These are phyloP conservation scores for Drosophila littoralis DNA, from an alignment of 1,140 invertebrate species.

Conservation along the genomic window DNA sequence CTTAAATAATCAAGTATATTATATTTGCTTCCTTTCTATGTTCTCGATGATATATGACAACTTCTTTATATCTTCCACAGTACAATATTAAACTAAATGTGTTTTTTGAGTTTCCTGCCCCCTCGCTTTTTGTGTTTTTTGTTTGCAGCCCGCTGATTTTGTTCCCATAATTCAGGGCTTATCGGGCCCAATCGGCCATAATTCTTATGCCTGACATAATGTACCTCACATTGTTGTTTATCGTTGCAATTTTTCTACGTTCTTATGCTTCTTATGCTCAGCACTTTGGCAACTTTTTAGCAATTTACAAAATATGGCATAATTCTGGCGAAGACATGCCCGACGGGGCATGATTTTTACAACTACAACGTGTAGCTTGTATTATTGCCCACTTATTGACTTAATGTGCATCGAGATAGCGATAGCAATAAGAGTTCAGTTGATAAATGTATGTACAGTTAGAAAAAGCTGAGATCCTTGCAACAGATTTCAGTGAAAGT, in stretches of 20 bases:
- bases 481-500: conserved; percentile 19
- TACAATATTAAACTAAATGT: neutral
- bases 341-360: conserved; percentile 31
- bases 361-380: conserved; percentile 29
- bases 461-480: conserved; percentile 21
- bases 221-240: conserved; percentile 74
- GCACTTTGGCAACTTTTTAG: conserved; percentile 68
- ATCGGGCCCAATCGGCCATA: conserved; percentile 67
- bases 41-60: neutral
- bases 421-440: conserved; percentile 54
- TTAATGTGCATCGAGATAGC: conserved; percentile 73
- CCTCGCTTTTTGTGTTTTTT: neutral
- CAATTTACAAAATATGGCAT: conserved; percentile 78
- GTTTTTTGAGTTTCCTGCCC: neutral
- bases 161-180: conserved; percentile 74
- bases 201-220: conserved; percentile 72
- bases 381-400: conserved; percentile 76
- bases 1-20: neutral
- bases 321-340: conserved; percentile 37
- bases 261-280: conserved; percentile 22
- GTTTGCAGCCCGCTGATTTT: conserved; percentile 60
- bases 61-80: neutral
- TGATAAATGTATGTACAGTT: conserved; percentile 54
- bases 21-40: neutral
- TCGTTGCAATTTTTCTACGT: conserved; percentile 56